A percentile compares a stretch with the other conserved stretches of the same genome.
These are phyloP conservation scores for Acutogordius australiensis DNA, from an alignment of 2,888 invertebrate species.

Conservation along the genomic window DNA sequence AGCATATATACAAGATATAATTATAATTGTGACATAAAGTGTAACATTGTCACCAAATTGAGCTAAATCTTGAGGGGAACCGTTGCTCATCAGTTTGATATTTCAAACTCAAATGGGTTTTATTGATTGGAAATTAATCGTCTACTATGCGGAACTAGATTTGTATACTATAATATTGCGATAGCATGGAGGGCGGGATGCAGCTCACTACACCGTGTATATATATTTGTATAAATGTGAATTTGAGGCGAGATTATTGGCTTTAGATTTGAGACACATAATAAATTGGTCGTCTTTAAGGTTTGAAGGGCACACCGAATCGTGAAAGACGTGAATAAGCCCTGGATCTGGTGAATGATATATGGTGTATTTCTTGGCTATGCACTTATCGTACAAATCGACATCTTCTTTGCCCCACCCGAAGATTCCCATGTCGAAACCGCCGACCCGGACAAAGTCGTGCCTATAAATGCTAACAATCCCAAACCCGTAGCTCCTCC, in stretches of 20 bases:
- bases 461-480: constrained; percentile 60
- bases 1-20: too few relatives aligned
- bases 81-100: too few relatives aligned
- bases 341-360: constrained; percentile 59
- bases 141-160: too few relatives aligned
- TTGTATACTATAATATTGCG: too few relatives aligned
- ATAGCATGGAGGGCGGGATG: too few relatives aligned
- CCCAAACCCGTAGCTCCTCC: constrained; percentile 41
- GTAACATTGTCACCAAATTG: too few relatives aligned
- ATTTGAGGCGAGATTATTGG: constrained; percentile 35
- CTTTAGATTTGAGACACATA: constrained; percentile 73
- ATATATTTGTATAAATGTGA: neutral
- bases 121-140: too few relatives aligned
- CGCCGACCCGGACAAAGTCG: constrained; percentile 50
- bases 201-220: too few relatives aligned
- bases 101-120: too few relatives aligned
- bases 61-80: too few relatives aligned
- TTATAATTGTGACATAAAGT: too few relatives aligned
- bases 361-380: constrained; percentile 33
- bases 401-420: constrained; percentile 98
- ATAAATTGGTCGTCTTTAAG: constrained; percentile 46
- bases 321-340: constrained; percentile 67
- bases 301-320: constrained; percentile 42
- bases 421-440: constrained; percentile 57
- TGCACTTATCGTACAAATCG: constrained; percentile 34